phyloP scores from a whole-genome alignment of 2,797 vertebrate species.

The Peromyscus eremicus region DNA sequence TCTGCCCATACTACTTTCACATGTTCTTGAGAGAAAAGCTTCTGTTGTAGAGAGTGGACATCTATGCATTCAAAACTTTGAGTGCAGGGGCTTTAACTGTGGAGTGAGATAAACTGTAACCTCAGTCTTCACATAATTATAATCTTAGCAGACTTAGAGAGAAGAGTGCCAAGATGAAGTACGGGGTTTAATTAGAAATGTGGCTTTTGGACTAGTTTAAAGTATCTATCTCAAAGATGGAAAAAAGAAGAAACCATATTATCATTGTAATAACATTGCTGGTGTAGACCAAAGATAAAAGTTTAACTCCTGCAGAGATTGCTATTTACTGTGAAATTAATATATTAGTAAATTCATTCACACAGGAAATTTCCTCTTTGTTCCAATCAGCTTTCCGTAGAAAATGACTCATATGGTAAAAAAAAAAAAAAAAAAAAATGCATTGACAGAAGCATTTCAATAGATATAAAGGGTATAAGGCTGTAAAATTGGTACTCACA shows the following conservation, averaged over 20 bases:
- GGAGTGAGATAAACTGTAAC: conserved; percentile 7
- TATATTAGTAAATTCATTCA: conserved; percentile 18
- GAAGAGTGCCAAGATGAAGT: not conserved
- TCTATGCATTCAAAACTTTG: not conserved
- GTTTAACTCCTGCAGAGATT: not conserved
- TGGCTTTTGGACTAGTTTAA: not conserved
- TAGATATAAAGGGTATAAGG: conserved; percentile 59
- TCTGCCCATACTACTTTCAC: not conserved
- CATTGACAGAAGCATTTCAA: conserved; percentile 56
- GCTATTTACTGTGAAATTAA: conserved; percentile 15
- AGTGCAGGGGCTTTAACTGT: not conserved
- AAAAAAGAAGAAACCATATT: conserved; percentile 3
- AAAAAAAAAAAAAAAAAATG: not conserved
- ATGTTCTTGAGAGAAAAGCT: not conserved
- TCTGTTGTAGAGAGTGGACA: not conserved
- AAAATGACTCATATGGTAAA: conserved; percentile 5
- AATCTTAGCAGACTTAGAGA: not conserved
- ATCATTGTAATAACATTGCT: conserved; percentile 44
- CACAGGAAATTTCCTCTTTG: conserved; percentile 53
- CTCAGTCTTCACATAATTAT: conserved; percentile 5
- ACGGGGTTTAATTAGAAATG: conserved; percentile 41
- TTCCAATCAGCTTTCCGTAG: not conserved
- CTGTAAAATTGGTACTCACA: conserved; percentile 66
- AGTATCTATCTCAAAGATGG: conserved; percentile 6
- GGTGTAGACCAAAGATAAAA: conserved; percentile 13